Evolutionary conservation across 2,888 invertebrate genomes (phyloP).

Genomic region (Seira sanloemensis): DNA sequence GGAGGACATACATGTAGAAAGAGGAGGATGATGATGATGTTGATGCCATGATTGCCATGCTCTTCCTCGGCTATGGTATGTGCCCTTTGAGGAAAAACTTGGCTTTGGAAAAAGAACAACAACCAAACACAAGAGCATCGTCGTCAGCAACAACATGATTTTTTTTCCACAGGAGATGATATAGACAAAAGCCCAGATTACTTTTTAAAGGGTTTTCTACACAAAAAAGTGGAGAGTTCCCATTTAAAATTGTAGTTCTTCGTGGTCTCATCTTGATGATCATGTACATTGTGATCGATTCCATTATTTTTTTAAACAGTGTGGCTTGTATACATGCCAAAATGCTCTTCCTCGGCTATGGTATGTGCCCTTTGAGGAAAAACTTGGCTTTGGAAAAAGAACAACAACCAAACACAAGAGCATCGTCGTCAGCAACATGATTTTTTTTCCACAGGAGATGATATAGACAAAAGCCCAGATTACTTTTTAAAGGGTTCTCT

Average conservation of each 20-base stretch:
- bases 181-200: constrained; percentile 14
- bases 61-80: constrained; percentile 47
- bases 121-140: constrained; percentile 15
- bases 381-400: constrained; percentile 32
- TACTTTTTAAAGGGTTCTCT: background rate
- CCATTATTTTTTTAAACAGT: constrained; percentile 28
- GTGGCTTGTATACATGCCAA: too few species aligned
- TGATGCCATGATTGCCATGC: constrained; percentile 16
- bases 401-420: constrained; percentile 1
- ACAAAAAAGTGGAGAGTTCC: background rate
- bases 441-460: constrained; percentile 39
- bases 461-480: background rate
- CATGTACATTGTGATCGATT: constrained; percentile 45
- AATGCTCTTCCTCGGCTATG: constrained; percentile 41
- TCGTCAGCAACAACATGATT: constrained; percentile 10
- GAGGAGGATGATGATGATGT: constrained; percentile 9
- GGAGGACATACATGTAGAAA: background rate
- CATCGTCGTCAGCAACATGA: constrained; percentile 33
- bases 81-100: constrained; percentile 58
- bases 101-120: constrained; percentile 18
- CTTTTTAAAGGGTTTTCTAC: background rate
- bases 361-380: constrained; percentile 58
- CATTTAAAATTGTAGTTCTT: background rate
- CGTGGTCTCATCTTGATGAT: constrained; percentile 9
- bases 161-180: background rate